These are phyloP conservation scores for Aix galericulata DNA, from an alignment of 2,113 vertebrate species.

Conservation along the genomic window DNA sequence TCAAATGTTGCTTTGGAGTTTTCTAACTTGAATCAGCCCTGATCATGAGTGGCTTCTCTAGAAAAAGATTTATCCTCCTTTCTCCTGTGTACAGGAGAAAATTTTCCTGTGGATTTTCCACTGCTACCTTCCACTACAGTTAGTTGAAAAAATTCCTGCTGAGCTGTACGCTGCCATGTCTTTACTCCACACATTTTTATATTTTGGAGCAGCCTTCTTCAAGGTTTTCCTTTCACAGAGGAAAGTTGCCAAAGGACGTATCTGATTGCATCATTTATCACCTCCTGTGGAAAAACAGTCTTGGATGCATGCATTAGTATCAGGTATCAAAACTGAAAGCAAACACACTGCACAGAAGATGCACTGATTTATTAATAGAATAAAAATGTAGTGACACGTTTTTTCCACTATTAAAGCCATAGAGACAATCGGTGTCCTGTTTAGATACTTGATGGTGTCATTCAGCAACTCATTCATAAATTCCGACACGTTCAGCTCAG, in stretches of 20 bases:
- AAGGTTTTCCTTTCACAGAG: not conserved
- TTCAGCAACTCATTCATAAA: slow-evolving; percentile 28
- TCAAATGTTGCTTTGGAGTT: not conserved
- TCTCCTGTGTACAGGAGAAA: not conserved
- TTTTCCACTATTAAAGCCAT: slow-evolving; percentile 44
- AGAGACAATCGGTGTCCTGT: slow-evolving; percentile 8
- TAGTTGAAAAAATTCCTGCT: not conserved
- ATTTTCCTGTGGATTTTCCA: not conserved
- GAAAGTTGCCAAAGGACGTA: not conserved
- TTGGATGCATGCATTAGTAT: not conserved
- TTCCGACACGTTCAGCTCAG: not conserved
- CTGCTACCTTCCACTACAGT: not conserved
- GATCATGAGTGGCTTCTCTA: not conserved
- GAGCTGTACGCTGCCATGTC: not conserved
- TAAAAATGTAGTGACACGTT: slow-evolving; percentile 56
- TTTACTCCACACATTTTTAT: not conserved
- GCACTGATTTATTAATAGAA: slow-evolving; percentile 62
- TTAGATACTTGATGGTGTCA: not conserved
- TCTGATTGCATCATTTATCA: slow-evolving; percentile 36
- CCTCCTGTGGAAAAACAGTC: slow-evolving; percentile 32
- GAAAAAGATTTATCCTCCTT: not conserved
- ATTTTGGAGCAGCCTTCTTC: not conserved
- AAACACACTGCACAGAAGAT: slow-evolving; percentile 20
- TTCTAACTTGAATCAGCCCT: not conserved
- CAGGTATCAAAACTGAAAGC: slow-evolving; percentile 27